Base-by-base conservation (phyloP, 2,888 invertebrate genomes). In the Crossocerus cetratus region DNA sequence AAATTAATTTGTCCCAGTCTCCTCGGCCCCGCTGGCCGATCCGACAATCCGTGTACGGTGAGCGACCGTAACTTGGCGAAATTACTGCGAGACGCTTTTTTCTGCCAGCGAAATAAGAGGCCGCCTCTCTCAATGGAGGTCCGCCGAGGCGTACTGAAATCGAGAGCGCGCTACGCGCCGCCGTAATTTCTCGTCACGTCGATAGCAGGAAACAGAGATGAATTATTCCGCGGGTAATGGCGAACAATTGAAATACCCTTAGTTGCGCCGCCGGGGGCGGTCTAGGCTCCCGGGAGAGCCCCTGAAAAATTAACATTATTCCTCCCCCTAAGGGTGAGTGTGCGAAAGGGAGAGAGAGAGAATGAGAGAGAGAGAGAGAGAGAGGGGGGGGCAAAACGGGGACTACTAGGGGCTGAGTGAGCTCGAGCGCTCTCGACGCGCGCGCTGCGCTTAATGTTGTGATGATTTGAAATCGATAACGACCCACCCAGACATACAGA, bases 401-500 rank as follows among this genome's bases (percentile, higher is more conserved):
- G 62, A 45, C 61, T 65, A 54, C 14, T 54, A 60, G 18, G 45
- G 67, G 56, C n/a, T 16, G 55, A 67, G 45, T 63, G 43, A 53
- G 54, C 53, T 49, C 32, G 65, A 64, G 62, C 32, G 53, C 72
- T 56, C 44, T 45, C 21, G 45, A 56, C 59, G 21, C 60, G 67
- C 63, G 53, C 58, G 43, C 43, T 69, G 66, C 69, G 76, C 80
- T 82, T 80, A 80, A 86, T 79, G 80, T 78, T 73, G 74, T 63
- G 83, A 84, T 84, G 81, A 87, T 87, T 87, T 74, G 84, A 85
- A 86, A 86, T 87, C 87, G 83, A 87, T 86, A 86, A 83, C 81
- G 80, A 84, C 76, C 74, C 80, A 72, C 54, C 63, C 63, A 65
- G 77, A 69, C 72, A 69, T 62, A 64, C 72, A 76, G 72, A 77